Evolutionary conservation across 2,888 invertebrate species (phyloP).

Genomic region (Pelosia muscerda): DNA sequence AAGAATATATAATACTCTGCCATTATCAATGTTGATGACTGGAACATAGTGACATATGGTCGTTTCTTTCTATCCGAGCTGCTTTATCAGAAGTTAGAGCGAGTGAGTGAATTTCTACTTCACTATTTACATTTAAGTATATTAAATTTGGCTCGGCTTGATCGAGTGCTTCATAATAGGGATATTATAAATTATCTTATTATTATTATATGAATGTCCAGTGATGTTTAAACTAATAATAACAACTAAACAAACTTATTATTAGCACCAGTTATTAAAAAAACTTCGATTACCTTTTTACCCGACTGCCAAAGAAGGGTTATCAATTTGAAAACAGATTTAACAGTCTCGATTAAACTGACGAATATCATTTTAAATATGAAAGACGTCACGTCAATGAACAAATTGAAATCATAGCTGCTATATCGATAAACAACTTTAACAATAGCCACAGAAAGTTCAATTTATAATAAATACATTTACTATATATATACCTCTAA

Average conservation of each 20-base stretch:
- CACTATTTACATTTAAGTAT: background rate
- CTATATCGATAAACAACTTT: background rate
- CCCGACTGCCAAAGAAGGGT: too few species aligned
- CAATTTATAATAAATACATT: too few species aligned
- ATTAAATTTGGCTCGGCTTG: constrained; percentile 9
- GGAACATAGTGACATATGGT: background rate
- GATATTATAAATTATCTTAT: background rate
- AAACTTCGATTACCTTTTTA: background rate
- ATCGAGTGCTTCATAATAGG: background rate
- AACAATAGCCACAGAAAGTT: background rate
- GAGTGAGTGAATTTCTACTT: background rate
- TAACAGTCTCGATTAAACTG: background rate
- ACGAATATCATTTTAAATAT: background rate
- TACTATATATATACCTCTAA: background rate
- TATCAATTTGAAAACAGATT: background rate
- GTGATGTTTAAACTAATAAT: background rate
- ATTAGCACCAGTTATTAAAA: constrained; percentile 4
- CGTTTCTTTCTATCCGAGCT: background rate
- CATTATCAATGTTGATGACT: background rate
- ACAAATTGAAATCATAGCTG: background rate
- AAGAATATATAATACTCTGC: too few species aligned
- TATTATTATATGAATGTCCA: background rate
- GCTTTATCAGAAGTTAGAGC: background rate
- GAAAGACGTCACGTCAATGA: background rate
- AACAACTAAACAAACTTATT: background rate